Conservation (phyloP, 2,888 invertebrate species). For the Glyphotaelius pellucidus region DNA sequence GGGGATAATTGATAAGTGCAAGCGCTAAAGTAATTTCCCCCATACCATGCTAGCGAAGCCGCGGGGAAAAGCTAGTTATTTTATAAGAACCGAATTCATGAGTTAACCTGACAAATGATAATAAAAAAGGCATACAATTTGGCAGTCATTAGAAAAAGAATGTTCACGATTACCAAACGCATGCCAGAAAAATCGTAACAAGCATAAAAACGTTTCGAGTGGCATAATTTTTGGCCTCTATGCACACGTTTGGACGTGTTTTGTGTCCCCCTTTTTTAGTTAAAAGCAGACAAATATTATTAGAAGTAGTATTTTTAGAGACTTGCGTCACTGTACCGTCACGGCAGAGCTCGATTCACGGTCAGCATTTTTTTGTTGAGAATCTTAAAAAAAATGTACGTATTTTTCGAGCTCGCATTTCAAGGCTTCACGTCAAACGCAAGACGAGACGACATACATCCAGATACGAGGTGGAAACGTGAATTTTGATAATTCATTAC, state of each 20-base stretch:
- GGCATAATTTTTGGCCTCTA: background rate
- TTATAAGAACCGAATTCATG: no score
- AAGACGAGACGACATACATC: background rate
- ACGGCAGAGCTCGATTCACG: background rate
- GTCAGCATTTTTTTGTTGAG: background rate
- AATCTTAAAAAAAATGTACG: background rate
- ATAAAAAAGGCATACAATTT: background rate
- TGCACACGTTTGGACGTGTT: background rate
- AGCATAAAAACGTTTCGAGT: background rate
- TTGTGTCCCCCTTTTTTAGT: background rate
- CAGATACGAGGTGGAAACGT: background rate
- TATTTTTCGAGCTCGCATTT: background rate
- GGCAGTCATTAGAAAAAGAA: background rate
- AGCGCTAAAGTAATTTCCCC: no score
- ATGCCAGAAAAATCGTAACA: background rate
- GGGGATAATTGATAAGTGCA: no score
- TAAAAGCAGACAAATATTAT: background rate
- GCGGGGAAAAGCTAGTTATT: no score
- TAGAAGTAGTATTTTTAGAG: background rate
- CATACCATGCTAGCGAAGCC: no score
- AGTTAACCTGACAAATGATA: no score
- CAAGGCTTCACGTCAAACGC: background rate
- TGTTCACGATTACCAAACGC: background rate
- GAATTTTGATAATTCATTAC: background rate
- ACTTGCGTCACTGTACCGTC: background rate